phyloP scores from a whole-genome alignment of 2,888 invertebrate genomes.

The Schizaphis graminum region DNA sequence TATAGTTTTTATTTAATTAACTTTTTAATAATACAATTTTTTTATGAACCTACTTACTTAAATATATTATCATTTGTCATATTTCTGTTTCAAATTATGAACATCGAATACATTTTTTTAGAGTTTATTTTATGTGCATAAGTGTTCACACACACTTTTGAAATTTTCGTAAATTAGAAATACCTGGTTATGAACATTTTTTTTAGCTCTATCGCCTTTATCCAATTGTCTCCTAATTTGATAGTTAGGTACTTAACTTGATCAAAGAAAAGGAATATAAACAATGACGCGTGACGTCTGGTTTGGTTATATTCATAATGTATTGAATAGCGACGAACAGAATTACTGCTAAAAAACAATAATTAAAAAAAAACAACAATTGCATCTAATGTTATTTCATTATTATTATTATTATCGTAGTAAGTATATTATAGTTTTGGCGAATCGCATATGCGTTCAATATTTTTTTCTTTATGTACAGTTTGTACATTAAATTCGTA shows the following conservation, averaged over 20 bases:
- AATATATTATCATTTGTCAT: no score
- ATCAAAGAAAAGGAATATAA: background rate
- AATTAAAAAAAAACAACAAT: background rate
- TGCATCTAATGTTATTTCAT: background rate
- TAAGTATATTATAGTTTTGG: background rate
- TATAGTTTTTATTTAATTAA: background rate
- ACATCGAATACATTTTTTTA: background rate
- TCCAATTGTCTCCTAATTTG: background rate
- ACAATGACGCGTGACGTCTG: background rate
- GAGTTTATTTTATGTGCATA: no score
- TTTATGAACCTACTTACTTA: no score
- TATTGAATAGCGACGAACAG: background rate
- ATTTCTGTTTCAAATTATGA: background rate
- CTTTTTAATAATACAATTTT: background rate
- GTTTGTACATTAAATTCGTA: background rate
- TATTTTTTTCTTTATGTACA: background rate
- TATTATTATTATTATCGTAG: background rate
- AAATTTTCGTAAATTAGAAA: background rate
- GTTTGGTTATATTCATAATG: background rate
- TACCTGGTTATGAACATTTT: background rate
- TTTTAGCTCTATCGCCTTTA: background rate
- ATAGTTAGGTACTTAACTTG: background rate
- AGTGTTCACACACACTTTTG: background rate
- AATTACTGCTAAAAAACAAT: background rate
- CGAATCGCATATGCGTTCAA: background rate